Percentiles rank a stretch among this genome's conserved stretches.
phyloP scores from a whole-genome alignment of 2,888 invertebrate genomes.

The Lasioglossum marginatum region DNA sequence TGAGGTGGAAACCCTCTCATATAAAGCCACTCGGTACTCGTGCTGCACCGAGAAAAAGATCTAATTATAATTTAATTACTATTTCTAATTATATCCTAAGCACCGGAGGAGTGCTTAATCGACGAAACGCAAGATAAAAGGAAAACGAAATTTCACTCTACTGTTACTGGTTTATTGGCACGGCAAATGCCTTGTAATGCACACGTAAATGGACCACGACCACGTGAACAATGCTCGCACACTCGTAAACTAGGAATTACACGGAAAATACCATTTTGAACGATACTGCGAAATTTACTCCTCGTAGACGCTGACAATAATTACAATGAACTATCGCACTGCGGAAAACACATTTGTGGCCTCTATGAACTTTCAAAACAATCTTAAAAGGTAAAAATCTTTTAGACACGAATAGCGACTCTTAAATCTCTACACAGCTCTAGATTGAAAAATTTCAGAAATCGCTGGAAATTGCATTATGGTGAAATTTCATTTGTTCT shows the following conservation, averaged over 20 bases:
- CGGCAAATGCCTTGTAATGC: too few relatives aligned
- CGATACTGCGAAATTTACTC: not conserved
- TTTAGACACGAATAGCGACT: not conserved
- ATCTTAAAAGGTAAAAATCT: not conserved
- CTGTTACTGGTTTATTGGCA: not conserved
- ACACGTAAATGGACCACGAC: not conserved
- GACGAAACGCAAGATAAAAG: not conserved
- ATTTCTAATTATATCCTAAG: not conserved
- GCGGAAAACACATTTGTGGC: not conserved
- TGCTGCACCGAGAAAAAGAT: not conserved
- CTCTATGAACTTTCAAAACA: not conserved
- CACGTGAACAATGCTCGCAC: not conserved
- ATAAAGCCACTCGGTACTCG: not conserved
- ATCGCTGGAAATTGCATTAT: not conserved
- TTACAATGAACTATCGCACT: not conserved
- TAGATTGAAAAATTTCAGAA: too few relatives aligned
- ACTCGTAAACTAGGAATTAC: not conserved
- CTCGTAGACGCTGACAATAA: not conserved
- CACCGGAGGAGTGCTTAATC: not conserved
- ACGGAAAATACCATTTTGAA: not conserved
- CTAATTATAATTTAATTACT: slow-evolving; percentile 6
- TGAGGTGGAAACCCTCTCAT: not conserved
- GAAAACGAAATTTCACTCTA: not conserved
- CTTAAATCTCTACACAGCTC: too few relatives aligned
- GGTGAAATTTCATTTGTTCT: not conserved